Base-by-base conservation (phyloP, 2,888 invertebrate genomes). In the Tetrapedia diversipes region DNA sequence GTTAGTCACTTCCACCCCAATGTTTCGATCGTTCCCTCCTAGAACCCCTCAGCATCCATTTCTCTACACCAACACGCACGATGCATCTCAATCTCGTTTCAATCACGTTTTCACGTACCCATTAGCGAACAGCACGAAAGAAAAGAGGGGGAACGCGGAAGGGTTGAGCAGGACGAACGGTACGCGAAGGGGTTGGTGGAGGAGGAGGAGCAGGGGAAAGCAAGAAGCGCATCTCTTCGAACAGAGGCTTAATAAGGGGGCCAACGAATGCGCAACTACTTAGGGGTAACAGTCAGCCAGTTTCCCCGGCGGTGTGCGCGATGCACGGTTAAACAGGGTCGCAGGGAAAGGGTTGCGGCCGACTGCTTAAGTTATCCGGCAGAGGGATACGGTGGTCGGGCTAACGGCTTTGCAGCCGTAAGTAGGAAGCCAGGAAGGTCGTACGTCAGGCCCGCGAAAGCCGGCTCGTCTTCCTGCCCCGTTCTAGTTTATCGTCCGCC, bases 241-340 rank as follows among this genome's bases (percentile, higher is more conserved):
- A 83, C 83, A 80, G 84, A 77, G 79, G 82, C 83, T 88, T 88
- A 86, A 88, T 86, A 84, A 86, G 66, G 70, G 63, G 60, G 75
- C 65, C 80, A 83, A 82, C 83, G 82, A 82, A 77, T 80, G 74
- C 74, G 83, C 70, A 83, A 82, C 77, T 74, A 78, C 77, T 83
- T 49, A 65, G 29, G 64, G 57, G 66, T 7, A 63, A 69, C 71
- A 68, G 71, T 59, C 41, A 75, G 74, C 57, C 47, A 41, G 47
- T 53, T 41, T 67, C 51, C 22, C 51, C 4, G 67, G 39, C 41
- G 72, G 47, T 53, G 64, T 45, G 32, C 53, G 61, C 53, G 47
- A 24, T 54, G 71, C 61, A 57, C 49, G 64, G 68, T 72, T 73
- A 73, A 73, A 64, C 59, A 79, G 73, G 54, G 27, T 16, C 14